phyloP scores from a whole-genome alignment of 2,113 vertebrate genomes.

The Phyllostomus discolor region DNA sequence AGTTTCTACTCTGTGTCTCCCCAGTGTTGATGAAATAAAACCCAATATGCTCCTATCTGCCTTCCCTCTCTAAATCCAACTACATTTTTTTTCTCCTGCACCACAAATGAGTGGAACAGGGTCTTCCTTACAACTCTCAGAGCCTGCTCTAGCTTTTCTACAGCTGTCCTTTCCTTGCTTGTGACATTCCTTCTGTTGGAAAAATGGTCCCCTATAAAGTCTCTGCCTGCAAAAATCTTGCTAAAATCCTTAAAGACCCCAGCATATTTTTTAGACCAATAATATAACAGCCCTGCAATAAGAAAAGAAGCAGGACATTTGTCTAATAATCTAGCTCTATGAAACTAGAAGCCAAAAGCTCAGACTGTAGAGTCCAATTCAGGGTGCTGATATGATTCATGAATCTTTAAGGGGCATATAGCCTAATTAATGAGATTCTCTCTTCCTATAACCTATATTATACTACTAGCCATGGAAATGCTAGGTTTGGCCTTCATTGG shows the following conservation, averaged over 20 bases:
- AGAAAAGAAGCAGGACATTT: slow-evolving; percentile 8
- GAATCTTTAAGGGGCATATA: slow-evolving; percentile 21
- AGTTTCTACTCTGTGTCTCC: not conserved
- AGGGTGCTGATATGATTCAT: slow-evolving; percentile 14
- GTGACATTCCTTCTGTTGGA: not conserved
- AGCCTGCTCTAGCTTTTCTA: not conserved
- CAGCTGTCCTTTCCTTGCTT: not conserved
- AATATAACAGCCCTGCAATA: not conserved
- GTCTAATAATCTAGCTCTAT: not conserved
- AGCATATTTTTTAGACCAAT: not conserved
- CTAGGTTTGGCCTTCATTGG: slow-evolving; percentile 24
- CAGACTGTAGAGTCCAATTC: slow-evolving; percentile 5
- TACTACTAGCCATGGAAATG: not conserved
- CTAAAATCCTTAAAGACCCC: not conserved
- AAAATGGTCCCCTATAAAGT: not conserved
- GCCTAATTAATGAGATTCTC: slow-evolving; percentile 27
- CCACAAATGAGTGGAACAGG: not conserved
- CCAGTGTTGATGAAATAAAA: slow-evolving; percentile 20
- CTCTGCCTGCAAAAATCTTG: not conserved
- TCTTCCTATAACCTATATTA: slow-evolving; percentile 18
- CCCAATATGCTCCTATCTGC: not conserved
- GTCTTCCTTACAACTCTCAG: not conserved
- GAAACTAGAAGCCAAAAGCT: not conserved
- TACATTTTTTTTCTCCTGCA: not conserved
- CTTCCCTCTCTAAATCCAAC: not conserved